A percentile compares a stretch with the other conserved stretches of the same genome.
Evolutionary conservation across 2,888 invertebrate species (phyloP).

Genomic region (Leptinotarsa peninsularis): DNA sequence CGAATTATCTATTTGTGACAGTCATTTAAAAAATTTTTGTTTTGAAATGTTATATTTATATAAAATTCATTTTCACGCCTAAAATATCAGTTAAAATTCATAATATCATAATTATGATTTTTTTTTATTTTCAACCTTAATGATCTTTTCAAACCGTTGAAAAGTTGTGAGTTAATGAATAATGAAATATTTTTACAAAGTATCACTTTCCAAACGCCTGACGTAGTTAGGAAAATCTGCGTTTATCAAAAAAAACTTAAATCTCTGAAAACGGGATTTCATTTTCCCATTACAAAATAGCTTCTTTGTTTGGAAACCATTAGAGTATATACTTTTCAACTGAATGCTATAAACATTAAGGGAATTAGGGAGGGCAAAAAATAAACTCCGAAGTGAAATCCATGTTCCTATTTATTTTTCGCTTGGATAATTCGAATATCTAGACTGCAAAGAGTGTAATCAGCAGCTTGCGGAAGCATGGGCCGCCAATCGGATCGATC

Average conservation of each 20-base stretch:
- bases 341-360: constrained; percentile 44
- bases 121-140: too few species aligned
- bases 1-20: too few species aligned
- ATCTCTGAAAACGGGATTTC: constrained; percentile 1
- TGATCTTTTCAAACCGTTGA: too few species aligned
- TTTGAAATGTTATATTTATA: too few species aligned
- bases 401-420: constrained; percentile 49
- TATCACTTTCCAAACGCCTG: too few species aligned
- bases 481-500: constrained; percentile 48
- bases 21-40: too few species aligned
- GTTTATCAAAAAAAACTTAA: background rate
- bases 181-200: too few species aligned
- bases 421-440: constrained; percentile 47
- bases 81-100: too few species aligned
- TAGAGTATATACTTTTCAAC: constrained; percentile 34
- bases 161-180: too few species aligned
- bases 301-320: constrained; percentile 35
- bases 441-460: constrained; percentile 52
- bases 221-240: too few species aligned
- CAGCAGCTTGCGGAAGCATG: constrained; percentile 56
- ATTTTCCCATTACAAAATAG: constrained; percentile 35
- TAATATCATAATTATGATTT: too few species aligned
- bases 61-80: too few species aligned
- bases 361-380: constrained; percentile 40
- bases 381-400: constrained; percentile 40